A percentile compares a stretch with the other conserved stretches of the same genome.
These are phyloP conservation scores for Hemibagrus guttatus DNA, from an alignment of 2,797 vertebrate species.

Conservation along the genomic window DNA sequence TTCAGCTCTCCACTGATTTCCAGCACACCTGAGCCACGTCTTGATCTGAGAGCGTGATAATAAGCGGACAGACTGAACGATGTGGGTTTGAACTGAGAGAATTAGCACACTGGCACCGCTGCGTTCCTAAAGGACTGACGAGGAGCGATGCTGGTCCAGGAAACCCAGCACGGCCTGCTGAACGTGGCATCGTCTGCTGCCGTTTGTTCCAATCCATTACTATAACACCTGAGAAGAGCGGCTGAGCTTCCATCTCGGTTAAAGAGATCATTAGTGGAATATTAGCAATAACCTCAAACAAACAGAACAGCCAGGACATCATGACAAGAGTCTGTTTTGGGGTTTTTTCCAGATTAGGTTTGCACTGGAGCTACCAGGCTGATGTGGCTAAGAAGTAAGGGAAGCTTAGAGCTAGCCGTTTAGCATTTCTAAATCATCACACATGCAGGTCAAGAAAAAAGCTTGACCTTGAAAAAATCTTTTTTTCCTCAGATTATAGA, in stretches of 20 bases:
- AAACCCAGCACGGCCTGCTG: not conserved
- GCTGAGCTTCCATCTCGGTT: not conserved
- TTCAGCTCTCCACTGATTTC: not conserved
- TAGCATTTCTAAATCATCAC: not conserved
- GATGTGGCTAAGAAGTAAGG: not conserved
- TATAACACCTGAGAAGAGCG: conserved; percentile 20
- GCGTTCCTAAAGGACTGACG: not conserved
- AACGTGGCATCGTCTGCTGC: not conserved
- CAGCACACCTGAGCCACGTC: conserved; percentile 16
- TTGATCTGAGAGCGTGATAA: not conserved
- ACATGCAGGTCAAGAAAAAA: not conserved
- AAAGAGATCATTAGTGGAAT: conserved; percentile 16
- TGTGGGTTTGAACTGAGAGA: not conserved
- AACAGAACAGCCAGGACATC: not conserved
- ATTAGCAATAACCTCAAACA: not conserved
- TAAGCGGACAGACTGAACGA: not conserved
- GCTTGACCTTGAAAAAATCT: no score
- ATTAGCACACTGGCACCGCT: not conserved
- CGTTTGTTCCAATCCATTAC: conserved; percentile 31
- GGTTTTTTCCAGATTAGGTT: not conserved
- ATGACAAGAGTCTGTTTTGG: not conserved
- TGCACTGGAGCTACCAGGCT: not conserved
- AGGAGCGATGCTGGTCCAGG: not conserved
- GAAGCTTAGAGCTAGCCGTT: not conserved
- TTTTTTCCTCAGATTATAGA: not conserved